Base-by-base conservation (phyloP, 2,888 invertebrate genomes). In the Elmis aenea region DNA sequence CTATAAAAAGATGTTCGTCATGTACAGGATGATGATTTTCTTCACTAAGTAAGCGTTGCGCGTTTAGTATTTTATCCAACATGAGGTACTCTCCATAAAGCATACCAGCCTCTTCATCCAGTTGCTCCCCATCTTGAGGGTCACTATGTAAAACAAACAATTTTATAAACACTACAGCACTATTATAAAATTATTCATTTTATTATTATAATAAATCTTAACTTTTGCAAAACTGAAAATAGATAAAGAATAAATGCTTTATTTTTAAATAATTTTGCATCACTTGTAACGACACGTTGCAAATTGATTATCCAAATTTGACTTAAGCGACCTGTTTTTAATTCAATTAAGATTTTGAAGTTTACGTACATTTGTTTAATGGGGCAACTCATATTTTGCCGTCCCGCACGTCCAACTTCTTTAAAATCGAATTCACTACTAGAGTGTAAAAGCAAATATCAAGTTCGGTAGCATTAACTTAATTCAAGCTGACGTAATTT, bases 1-100 rank as follows among this genome's bases (percentile, higher is more conserved):
- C 76, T 42, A 97, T 96, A 65, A 99, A 99, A 4, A 97, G 75
- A 70, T 97, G 96, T 59, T 97, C 97, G 65, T 97, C 97, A 52
- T 95, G 95, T 0, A 95, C 93, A 0, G 81, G 77, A 36, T 78
- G 73, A 13, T 80, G 73, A 33, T 85, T 78, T 60, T 82, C 76
- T 3, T 74, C 74, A 48, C 91, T 91, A 27, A 89, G 75, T 73
- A 92, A 77, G 38, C 83, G 72, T 67, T 95, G 94, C 0, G 90
- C 82, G 15, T 71, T 73, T 18, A 95, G 73, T 11, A 95, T 70
- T 60, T 89, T 89, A 64, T 95, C 92, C 59, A 96, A 72, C 78
- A 88, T 85, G 37, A 95, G 72, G 59, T 95, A 95, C 57, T 93
- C 91, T 1, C 85, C 83, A 62, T 95, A 95, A 29, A 92, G 76